Percentiles rank a stretch among this genome's conserved stretches.
Conservation (phyloP, 2,888 invertebrate genomes). For the Flabesymbios commensalis region DNA sequence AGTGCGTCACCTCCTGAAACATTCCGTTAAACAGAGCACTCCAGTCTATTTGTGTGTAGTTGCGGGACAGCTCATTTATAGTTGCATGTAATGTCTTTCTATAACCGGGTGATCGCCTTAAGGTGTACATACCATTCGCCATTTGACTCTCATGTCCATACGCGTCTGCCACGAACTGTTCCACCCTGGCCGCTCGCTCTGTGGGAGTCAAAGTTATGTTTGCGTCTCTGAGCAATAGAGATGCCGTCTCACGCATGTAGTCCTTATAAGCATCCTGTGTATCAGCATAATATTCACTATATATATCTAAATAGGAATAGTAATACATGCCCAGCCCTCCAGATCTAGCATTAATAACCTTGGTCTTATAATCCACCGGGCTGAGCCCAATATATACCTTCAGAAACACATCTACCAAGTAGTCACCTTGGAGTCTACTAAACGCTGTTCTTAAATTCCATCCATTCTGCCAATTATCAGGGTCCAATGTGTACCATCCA, state of each 20-base stretch:
- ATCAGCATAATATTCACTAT: conserved; percentile 22
- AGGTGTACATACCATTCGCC: conserved; percentile 1
- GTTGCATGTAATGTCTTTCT: background rate
- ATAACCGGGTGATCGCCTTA: background rate
- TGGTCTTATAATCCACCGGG: background rate
- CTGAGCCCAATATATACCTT: background rate
- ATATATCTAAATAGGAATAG: background rate
- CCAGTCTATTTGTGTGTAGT: conserved; percentile 19
- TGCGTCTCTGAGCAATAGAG: conserved; percentile 45
- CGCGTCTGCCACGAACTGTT: conserved; percentile 48
- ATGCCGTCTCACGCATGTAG: conserved; percentile 45
- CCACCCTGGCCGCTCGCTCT: conserved; percentile 30
- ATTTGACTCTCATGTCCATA: conserved; percentile 39
- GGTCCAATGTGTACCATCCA: conserved; percentile 28
- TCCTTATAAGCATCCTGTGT: conserved; percentile 45
- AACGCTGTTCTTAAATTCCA: conserved; percentile 26
- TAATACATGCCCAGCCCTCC: conserved; percentile 1
- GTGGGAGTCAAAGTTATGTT: conserved; percentile 37
- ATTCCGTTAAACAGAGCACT: conserved; percentile 27
- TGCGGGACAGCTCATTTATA: conserved; percentile 10
- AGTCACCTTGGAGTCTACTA: conserved; percentile 3
- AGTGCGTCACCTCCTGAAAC: conserved; percentile 57
- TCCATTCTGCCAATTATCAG: conserved; percentile 14
- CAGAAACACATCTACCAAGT: conserved; percentile 1
- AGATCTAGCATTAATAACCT: background rate